Conservation (phyloP, 2,113 vertebrate species). For the Cettia cetti region DNA sequence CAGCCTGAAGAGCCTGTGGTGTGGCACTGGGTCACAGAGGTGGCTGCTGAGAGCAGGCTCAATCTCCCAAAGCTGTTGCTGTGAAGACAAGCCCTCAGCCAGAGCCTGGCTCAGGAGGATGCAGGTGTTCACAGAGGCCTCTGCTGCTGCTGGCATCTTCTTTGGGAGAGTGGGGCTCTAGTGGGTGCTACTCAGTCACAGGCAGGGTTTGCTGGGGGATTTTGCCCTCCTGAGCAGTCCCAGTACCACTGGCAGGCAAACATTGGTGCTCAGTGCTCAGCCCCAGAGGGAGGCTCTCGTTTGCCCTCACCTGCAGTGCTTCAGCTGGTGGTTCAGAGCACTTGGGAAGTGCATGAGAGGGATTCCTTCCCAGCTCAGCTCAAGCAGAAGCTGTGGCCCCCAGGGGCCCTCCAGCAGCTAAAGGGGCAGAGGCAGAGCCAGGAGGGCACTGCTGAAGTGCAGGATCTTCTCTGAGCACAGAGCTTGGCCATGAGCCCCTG, state of each 20-base stretch:
- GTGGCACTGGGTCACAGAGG: too few species aligned
- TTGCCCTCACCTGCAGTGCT: not conserved
- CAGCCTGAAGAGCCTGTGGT: not conserved
- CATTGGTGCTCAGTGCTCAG: too few species aligned
- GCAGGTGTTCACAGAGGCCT: not conserved
- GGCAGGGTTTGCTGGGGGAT: not conserved
- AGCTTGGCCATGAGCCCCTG: not conserved
- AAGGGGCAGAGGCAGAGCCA: not conserved
- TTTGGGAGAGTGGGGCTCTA: not conserved
- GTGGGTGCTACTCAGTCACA: not conserved
- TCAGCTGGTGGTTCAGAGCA: not conserved
- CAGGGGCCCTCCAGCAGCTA: not conserved
- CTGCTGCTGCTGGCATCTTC: not conserved
- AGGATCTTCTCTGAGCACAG: accelerated
- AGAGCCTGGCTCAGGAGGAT: not conserved
- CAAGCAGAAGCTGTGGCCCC: not conserved
- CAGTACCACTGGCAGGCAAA: too few species aligned
- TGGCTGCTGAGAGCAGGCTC: not conserved
- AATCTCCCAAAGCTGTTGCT: not conserved
- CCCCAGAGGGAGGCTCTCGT: not conserved
- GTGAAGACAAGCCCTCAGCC: not conserved
- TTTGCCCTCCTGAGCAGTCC: not conserved
- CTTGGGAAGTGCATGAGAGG: too few species aligned
- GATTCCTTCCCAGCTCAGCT: not conserved
- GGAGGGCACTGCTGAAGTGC: not conserved